Base-by-base conservation (phyloP, 1,140 invertebrate species). In the Neoseiulus cucumeris region DNA sequence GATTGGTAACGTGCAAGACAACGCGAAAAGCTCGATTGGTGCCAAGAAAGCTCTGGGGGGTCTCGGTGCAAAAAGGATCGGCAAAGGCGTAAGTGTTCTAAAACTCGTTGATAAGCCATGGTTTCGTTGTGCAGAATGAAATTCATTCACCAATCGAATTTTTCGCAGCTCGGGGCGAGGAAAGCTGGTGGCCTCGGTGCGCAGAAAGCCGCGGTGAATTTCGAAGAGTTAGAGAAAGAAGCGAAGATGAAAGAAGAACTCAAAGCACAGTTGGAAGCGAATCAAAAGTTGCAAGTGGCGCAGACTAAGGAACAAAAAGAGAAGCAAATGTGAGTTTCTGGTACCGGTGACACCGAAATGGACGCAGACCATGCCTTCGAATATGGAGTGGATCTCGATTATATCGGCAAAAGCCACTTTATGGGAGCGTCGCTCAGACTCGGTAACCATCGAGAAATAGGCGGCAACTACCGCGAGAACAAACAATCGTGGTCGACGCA, bases 191-290 rank as follows among this genome's bases (percentile, higher is more conserved):
- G 91, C 1, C 76, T 98, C n/a, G 94, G 94, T 65, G 95, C 93
- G n/a, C 92, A 91, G 65, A 89, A 89, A 76, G 88, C 97, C 6
- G 89, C 76, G 65, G 74, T 80, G 14, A 92, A 98, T 76, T 98
- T 98, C 76, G 86, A 86, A n/a, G 92, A 95, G 72, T 84, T 98
- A 47, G 94, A 98, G 77, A 84, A 84, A 71, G 85, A 89, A 72
- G 90, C 89, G 0, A 83, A 85, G 69, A 80, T 88, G 69, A 81
- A 83, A 30, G 89, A 90, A 74, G 83, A 88, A 73, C 76, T 84
- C 17, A 84, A 82, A 72, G 73, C 74, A 41, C 71, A 72, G 44
- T 69, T 70, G 44, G 73, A 73, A 76, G 81, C 72, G 77, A 81
- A 75, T 78, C 76, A 73, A 67, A 70, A 14, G 71, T 74, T 69